Conservation (phyloP, 2,113 vertebrate genomes). For the Istiophorus platypterus region DNA sequence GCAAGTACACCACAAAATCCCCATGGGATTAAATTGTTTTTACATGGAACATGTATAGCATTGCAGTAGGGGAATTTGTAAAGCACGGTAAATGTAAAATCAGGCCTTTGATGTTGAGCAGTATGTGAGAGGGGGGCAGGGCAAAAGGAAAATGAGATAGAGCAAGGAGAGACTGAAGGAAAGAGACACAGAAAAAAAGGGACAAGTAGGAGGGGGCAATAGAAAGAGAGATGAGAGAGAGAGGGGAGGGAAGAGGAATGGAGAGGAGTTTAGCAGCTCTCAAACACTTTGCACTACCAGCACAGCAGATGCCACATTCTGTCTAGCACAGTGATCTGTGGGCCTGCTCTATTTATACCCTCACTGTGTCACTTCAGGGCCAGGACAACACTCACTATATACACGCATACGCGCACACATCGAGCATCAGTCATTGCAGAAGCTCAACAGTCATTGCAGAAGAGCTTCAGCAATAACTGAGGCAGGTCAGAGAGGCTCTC, state of each 20-base stretch:
- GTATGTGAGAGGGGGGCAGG: constrained; percentile 28
- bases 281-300: constrained; percentile 80
- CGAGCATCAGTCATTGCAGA: constrained; percentile 38
- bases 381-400: constrained; percentile 50
- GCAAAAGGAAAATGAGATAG: constrained; percentile 33
- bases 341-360: constrained; percentile 83
- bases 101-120: constrained; percentile 61
- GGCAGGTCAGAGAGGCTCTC: constrained; percentile 51
- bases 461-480: constrained; percentile 55
- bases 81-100: constrained; percentile 55
- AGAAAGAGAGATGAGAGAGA: constrained; percentile 38
- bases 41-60: constrained; percentile 47
- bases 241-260: constrained; percentile 54
- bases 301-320: constrained; percentile 84
- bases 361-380: constrained; percentile 77
- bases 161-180: constrained; percentile 1
- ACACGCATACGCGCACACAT: constrained; percentile 27
- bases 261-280: constrained; percentile 73
- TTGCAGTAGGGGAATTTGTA: constrained; percentile 41
- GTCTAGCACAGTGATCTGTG: constrained; percentile 83
- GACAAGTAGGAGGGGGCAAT: constrained; percentile 6
- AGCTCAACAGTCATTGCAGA: constrained; percentile 41
- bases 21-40: constrained; percentile 66
- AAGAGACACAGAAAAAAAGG: constrained; percentile 13
- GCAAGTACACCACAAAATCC: constrained; percentile 54